Evolutionary conservation across 2,113 vertebrate species (phyloP), one percentile per base, ranked within the genome.

Genomic region (Drymodes brunneopygia): DNA sequence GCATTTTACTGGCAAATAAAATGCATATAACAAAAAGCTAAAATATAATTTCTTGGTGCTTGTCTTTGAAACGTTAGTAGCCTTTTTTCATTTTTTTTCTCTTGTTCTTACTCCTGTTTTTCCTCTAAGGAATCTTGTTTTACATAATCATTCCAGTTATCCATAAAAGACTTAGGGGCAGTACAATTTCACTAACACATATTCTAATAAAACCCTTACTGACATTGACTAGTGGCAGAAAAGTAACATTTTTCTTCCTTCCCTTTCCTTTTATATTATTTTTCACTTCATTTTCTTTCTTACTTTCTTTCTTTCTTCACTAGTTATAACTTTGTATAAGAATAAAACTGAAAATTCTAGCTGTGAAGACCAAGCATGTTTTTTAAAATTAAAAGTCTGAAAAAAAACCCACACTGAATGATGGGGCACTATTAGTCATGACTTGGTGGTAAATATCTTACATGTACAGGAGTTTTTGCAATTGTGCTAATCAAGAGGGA

Each of bases 71-170:
- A 70, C 3, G 2, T 19, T 28, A 61, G 0, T 28, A 51, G 25
- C 2, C 18, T 22, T 29, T 75, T 70, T 67, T 10, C 0, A 1
- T 4, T 10, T 50, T 47, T n/a, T 40, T 3, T 6, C 7, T 62
- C 12, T 28, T 81, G n/a, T 69, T 67, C 17, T 81, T 44, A 53
- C 16, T 72, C 74, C 24, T 20, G 10, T 40, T 84, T 88, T 73
- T 28, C 22, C 64, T 71, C 60, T 60, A 81, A 48, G 54, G 18
- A 67, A 38, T 69, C 38, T 70, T 81, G 35, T 72, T 91, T 73
- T 54, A 56, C 57, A 69, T n/a, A 77, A 48, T 45, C 12, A 48
- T 84, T 91, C 29, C 27, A 56, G 47, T 61, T 80, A 42, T 23
- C 23, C 40, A 38, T 56, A 50, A 77, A 67, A 57, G 29, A 61